Evolutionary conservation across 1,140 invertebrate species (phyloP).

Genomic region (Orchestia grillus): DNA sequence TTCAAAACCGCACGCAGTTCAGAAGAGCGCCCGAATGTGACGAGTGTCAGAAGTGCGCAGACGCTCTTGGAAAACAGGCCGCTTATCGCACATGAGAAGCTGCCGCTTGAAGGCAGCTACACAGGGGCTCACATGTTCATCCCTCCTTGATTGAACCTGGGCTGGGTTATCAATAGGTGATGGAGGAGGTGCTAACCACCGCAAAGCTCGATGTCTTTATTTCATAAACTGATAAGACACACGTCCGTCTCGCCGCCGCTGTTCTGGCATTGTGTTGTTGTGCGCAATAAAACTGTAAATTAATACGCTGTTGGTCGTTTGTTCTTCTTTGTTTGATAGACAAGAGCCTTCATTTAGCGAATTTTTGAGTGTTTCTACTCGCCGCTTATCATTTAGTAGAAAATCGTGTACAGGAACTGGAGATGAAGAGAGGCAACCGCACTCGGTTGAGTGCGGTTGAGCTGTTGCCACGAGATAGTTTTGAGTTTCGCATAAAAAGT

Average conservation of each 20-base stretch:
- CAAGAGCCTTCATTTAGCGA: neutral
- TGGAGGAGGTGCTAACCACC: neutral
- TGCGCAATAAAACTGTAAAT: neutral
- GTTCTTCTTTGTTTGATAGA: neutral
- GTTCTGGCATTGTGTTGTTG: neutral
- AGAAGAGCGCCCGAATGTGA: neutral
- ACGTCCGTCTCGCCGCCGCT: neutral
- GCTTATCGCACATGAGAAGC: neutral
- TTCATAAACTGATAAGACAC: neutral
- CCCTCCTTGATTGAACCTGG: neutral
- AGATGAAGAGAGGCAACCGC: neutral
- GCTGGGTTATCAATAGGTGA: neutral
- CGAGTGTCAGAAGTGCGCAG: neutral
- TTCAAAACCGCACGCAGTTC: neutral
- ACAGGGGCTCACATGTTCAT: neutral
- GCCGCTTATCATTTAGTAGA: neutral
- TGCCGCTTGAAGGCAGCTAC: neutral
- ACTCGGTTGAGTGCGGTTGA: neutral
- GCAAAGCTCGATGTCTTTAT: neutral
- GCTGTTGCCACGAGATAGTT: neutral
- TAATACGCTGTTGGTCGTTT: neutral
- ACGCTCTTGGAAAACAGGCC: neutral
- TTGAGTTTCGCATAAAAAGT: neutral
- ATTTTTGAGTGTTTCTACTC: neutral
- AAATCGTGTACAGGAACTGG: neutral